Conservation (phyloP, 2,113 vertebrate species). For the Protobothrops flavoviridis region DNA sequence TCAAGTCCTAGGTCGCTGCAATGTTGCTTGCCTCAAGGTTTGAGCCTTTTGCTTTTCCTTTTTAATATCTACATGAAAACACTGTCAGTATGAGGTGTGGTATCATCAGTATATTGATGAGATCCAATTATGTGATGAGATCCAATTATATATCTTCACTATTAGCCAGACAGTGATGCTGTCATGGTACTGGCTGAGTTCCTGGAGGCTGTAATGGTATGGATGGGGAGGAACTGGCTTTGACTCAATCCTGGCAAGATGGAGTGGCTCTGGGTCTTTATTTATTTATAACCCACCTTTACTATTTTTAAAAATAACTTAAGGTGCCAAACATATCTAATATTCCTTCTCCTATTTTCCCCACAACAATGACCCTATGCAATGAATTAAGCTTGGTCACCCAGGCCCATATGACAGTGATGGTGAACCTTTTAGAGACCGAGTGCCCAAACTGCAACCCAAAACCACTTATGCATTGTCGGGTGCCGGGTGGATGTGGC, state of each 20-base stretch:
- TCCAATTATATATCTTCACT: not conserved
- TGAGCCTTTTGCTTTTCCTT: not conserved
- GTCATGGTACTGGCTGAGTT: not conserved
- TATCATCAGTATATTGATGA: not conserved
- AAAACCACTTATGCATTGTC: too few species aligned
- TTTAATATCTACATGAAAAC: not conserved
- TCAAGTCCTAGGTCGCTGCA: not conserved
- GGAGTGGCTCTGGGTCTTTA: not conserved
- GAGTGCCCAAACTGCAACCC: too few species aligned
- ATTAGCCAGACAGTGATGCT: not conserved
- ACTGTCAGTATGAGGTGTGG: not conserved
- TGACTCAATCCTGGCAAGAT: not conserved
- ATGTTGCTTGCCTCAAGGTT: not conserved
- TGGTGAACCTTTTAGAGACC: too few species aligned
- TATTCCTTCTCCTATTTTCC: not conserved
- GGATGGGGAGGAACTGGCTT: not conserved
- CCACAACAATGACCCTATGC: not conserved
- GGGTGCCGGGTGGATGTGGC: too few species aligned
- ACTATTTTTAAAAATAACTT: not conserved
- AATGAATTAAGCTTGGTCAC: not conserved
- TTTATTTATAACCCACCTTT: not conserved
- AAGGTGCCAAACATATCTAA: not conserved
- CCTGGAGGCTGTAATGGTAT: not conserved
- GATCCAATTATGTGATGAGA: not conserved
- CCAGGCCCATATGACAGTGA: not conserved